Evolutionary conservation across 2,797 vertebrate genomes (phyloP), one percentile per base, ranked within the genome.

Genomic region (Cyprinodon diabolis): DNA sequence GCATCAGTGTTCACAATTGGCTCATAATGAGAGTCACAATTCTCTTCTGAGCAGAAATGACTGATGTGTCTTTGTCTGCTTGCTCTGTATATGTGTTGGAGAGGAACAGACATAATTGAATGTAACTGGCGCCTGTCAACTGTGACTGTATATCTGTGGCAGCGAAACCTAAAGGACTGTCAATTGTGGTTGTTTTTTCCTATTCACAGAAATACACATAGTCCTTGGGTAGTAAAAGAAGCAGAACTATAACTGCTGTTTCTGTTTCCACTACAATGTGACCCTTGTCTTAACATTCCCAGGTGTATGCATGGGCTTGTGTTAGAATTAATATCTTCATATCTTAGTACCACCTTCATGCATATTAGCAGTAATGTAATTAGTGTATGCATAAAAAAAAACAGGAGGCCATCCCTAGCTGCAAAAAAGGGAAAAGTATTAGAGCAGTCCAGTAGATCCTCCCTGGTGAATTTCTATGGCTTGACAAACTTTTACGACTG

Each of bases 41-140:
- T 80, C 86, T 81, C 71, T 69, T 80, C 78, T 80, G 72, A 63
- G 69, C 62, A 68, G 70, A 70, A 81, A 72, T 66, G 84, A 83
- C 66, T 37, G 69, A 69, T 79, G 75, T 80, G 66, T 69, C 30
- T 80, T 40, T 63, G 72, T 71, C n/a, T 56, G 73, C 71, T 52
- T 58, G 68, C 55, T 56, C 40, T 3, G 70, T 48, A 37, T 54
- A 76, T 65, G 69, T 51, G 68, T 55, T 48, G n/a, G 51, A 78
- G 75, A 69, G 74, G 47, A 84, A 87, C 79, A 85, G 74, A 85
- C 84, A 89, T 90, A 90, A 91, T 89, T 93, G 85, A 90, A 91
- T 89, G 78, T 87, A 91, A 92, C 84, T 87, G 84, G 83, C 86
- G 77, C 83, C 80, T 89, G 88, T 92, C 85, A 86, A 84, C 83